These are phyloP conservation scores for Dendrocincla tyrannina DNA, from an alignment of 2,797 vertebrate genomes.

Conservation along the genomic window DNA sequence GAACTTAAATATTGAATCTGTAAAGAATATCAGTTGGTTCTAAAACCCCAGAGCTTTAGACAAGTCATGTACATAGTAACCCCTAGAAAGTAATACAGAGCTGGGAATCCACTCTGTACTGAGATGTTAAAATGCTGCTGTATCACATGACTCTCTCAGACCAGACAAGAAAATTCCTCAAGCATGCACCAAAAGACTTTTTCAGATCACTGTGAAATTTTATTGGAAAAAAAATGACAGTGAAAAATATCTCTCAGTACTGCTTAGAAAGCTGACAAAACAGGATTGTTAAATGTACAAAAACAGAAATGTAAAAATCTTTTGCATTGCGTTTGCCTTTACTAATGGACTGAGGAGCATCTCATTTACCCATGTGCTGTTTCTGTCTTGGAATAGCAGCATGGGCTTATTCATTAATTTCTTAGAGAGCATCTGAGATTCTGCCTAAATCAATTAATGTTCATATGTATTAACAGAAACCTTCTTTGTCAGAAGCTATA, in stretches of 20 bases:
- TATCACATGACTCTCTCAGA: constrained; percentile 30
- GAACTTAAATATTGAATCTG: constrained; percentile 9
- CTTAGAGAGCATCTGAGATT: neutral
- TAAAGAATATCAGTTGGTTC: neutral
- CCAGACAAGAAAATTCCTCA: constrained; percentile 79
- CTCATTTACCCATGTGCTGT: neutral
- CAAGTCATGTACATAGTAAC: neutral
- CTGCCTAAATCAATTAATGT: neutral
- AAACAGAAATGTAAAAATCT: fast-evolving
- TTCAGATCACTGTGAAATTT: constrained; percentile 63
- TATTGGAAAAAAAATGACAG: constrained; percentile 24
- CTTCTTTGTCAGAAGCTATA: neutral
- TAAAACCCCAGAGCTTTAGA: neutral
- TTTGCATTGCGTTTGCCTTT: neutral
- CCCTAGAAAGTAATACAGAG: neutral
- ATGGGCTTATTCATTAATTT: neutral
- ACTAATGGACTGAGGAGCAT: neutral
- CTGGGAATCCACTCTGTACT: neutral
- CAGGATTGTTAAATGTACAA: neutral
- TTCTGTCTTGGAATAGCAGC: neutral
- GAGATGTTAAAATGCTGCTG: constrained; percentile 40
- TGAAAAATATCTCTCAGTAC: neutral
- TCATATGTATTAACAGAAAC: neutral
- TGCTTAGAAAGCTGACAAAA: neutral
- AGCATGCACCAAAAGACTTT: constrained; percentile 24